Evolutionary conservation across 2,113 vertebrate genomes (phyloP).

Genomic region (Trachemys scripta): DNA sequence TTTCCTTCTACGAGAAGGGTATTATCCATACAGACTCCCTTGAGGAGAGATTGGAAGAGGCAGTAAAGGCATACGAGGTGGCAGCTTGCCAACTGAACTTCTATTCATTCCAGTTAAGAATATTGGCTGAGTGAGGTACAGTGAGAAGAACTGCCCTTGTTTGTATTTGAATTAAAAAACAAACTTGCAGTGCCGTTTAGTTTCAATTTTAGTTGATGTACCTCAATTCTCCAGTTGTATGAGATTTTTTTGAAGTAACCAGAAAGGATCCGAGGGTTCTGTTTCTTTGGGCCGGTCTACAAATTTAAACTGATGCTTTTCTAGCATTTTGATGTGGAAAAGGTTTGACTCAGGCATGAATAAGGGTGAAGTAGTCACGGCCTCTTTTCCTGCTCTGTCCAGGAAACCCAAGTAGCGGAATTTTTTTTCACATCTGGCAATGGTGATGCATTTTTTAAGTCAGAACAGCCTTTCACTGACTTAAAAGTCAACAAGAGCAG

Average conservation of each 20-base stretch:
- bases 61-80: constrained; percentile 56
- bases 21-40: background rate
- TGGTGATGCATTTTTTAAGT: background rate
- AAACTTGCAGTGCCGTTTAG: rapidly evolving
- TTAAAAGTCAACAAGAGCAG: background rate
- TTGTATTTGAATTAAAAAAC: background rate
- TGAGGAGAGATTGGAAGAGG: constrained; percentile 49
- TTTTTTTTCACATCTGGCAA: constrained; percentile 47
- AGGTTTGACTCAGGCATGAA: rapidly evolving
- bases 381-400: constrained; percentile 39
- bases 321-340: rapidly evolving
- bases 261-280: background rate
- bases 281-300: rapidly evolving
- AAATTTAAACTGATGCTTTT: background rate
- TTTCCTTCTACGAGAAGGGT: background rate
- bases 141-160: background rate
- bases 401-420: constrained; percentile 16
- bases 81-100: constrained; percentile 28
- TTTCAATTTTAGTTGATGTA: rapidly evolving
- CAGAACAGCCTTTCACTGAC: background rate
- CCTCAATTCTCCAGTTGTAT: rapidly evolving
- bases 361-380: background rate
- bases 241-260: background rate
- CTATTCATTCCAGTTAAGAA: background rate
- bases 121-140: background rate